phyloP scores from a whole-genome alignment of 2,888 invertebrate species.

The Hetaerina titia region DNA sequence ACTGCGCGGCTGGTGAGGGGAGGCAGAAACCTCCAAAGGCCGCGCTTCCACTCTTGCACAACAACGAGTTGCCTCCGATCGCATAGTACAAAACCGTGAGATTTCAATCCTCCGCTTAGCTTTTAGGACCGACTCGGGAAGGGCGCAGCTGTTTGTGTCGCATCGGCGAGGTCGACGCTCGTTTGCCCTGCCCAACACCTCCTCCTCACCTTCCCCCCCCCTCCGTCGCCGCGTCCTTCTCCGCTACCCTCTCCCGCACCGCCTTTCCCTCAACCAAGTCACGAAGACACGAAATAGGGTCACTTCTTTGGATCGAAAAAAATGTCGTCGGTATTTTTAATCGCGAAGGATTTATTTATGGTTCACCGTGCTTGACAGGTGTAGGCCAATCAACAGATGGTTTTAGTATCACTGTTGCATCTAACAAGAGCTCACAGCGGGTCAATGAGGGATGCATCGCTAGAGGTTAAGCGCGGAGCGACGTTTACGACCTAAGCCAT shows the following conservation, averaged over 20 bases:
- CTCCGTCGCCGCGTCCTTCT: no score
- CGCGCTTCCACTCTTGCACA: neutral
- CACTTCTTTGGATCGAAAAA: neutral
- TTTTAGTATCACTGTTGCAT: neutral
- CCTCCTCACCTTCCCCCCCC: no score
- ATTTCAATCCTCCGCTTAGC: neutral
- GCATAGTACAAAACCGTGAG: neutral
- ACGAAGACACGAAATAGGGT: conserved; percentile 4
- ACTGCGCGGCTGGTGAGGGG: neutral
- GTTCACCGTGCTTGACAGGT: neutral
- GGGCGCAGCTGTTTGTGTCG: neutral
- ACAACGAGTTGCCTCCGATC: neutral
- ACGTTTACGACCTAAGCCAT: neutral
- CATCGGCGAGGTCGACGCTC: neutral
- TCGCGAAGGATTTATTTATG: neutral
- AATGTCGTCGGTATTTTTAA: conserved; percentile 6
- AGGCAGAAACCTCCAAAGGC: neutral
- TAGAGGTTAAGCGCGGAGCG: no score
- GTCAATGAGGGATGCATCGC: no score
- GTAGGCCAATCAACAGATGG: conserved; percentile 21
- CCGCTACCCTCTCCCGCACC: no score
- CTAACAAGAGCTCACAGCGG: no score
- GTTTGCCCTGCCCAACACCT: no score
- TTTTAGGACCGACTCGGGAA: neutral
- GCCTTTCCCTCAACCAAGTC: neutral